Percentiles rank a stretch among this genome's conserved stretches.
These are phyloP conservation scores for Sycobia sp. DNA, from an alignment of 1,140 invertebrate genomes.

Conservation along the genomic window DNA sequence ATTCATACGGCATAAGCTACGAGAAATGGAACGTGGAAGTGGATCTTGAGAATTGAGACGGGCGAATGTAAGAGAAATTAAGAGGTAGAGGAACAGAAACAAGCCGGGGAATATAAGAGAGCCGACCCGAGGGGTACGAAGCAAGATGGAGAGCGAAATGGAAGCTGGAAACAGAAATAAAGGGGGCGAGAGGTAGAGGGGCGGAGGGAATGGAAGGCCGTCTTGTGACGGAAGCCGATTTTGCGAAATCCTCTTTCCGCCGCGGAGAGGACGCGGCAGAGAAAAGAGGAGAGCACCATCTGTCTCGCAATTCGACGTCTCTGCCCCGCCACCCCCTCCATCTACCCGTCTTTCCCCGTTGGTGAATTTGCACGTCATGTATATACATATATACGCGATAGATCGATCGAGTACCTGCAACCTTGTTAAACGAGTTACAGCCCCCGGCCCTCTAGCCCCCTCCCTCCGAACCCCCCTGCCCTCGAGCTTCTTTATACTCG, in stretches of 20 bases:
- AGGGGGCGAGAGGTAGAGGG: constrained; percentile 21
- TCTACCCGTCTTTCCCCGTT: neutral
- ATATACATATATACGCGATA: constrained; percentile 7
- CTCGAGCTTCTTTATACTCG: constrained; percentile 4
- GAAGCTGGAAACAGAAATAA: constrained; percentile 12
- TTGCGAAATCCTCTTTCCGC: constrained; percentile 41
- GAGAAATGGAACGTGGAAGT: neutral
- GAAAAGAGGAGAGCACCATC: constrained; percentile 5
- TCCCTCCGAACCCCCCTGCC: too few relatives aligned
- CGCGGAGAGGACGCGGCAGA: constrained; percentile 14
- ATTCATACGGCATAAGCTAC: too few relatives aligned
- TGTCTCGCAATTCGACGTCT: constrained; percentile 15
- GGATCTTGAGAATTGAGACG: neutral
- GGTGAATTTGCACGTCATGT: constrained; percentile 6
- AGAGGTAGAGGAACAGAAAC: too few relatives aligned
- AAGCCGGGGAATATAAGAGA: too few relatives aligned
- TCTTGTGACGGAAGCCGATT: constrained; percentile 29
- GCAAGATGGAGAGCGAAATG: neutral
- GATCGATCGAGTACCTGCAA: constrained; percentile 28
- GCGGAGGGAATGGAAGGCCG: constrained; percentile 17
- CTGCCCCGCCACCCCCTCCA: neutral
- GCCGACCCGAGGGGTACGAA: neutral
- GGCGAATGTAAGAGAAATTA: constrained; percentile 16
- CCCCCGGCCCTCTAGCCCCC: neutral
- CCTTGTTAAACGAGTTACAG: constrained; percentile 32